Evolutionary conservation across 2,797 vertebrate species (phyloP).

Genomic region (Silurus aristotelis): DNA sequence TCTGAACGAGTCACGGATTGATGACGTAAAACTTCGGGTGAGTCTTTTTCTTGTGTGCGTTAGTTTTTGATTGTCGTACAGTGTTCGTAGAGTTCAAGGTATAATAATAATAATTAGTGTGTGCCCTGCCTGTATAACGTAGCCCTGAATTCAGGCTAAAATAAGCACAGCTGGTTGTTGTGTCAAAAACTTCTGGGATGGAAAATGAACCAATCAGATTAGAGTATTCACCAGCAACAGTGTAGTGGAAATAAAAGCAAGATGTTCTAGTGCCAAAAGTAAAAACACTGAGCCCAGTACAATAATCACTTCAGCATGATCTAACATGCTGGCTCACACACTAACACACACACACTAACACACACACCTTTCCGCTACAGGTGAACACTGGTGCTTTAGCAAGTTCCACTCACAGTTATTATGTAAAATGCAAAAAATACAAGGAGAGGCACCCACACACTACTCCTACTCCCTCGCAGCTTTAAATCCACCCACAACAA

Average conservation of each 20-base stretch:
- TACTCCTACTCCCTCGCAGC: conserved; percentile 12
- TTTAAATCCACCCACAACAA: conserved; percentile 4
- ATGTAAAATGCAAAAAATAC: conserved; percentile 18
- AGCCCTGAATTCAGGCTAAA: background rate
- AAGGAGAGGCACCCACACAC: background rate
- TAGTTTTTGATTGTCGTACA: too few species aligned
- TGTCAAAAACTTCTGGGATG: background rate
- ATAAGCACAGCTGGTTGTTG: background rate
- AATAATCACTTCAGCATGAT: conserved; percentile 8
- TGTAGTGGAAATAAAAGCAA: background rate
- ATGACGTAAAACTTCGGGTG: too few species aligned
- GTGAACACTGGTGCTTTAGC: background rate
- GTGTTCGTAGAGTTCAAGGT: too few species aligned
- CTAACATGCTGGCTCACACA: background rate
- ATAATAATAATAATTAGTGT: too few species aligned
- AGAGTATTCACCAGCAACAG: background rate
- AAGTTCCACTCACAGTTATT: conserved; percentile 1
- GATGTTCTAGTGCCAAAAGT: background rate
- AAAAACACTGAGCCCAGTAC: background rate
- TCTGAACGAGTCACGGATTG: too few species aligned
- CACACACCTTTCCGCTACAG: background rate
- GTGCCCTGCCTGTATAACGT: too few species aligned
- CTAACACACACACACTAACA: background rate
- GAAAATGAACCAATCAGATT: background rate
- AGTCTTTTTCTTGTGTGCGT: too few species aligned